phyloP scores from a whole-genome alignment of 2,797 vertebrate genomes.

The Sciurus vulgaris region DNA sequence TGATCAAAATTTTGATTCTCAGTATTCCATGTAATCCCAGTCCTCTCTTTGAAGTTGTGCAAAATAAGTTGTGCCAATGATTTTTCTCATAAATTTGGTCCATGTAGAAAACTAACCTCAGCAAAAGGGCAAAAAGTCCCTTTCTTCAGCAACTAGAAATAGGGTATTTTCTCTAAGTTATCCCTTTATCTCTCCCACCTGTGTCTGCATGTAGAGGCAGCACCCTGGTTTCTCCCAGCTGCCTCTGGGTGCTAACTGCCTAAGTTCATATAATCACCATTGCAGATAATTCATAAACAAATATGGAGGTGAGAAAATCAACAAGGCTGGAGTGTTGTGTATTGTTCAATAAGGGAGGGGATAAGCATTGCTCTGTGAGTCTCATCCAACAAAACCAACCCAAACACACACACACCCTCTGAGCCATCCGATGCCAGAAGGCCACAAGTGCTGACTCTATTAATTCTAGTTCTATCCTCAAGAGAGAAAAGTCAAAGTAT shows the following conservation, averaged over 20 bases:
- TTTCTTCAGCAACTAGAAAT: background rate
- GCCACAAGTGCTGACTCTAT: background rate
- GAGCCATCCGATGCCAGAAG: constrained; percentile 39
- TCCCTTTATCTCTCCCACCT: background rate
- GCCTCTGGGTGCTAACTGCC: background rate
- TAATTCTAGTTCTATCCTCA: background rate
- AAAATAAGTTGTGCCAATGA: background rate
- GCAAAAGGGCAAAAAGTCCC: background rate
- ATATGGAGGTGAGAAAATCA: background rate
- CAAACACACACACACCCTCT: background rate
- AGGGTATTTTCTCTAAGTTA: background rate
- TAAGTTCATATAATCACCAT: background rate
- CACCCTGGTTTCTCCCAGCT: background rate
- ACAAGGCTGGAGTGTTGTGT: background rate
- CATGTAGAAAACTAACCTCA: background rate
- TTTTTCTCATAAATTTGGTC: background rate
- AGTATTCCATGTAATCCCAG: background rate
- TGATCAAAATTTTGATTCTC: background rate
- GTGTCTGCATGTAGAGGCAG: constrained; percentile 8
- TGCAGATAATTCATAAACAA: constrained; percentile 55
- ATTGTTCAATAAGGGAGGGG: background rate
- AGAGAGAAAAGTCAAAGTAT: background rate
- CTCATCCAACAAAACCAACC: constrained; percentile 4
- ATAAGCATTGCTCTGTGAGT: background rate
- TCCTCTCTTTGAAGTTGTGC: background rate